Percentiles rank a stretch among this genome's conserved stretches.
phyloP scores from a whole-genome alignment of 2,888 invertebrate genomes.

The Lasioglossum morio region DNA sequence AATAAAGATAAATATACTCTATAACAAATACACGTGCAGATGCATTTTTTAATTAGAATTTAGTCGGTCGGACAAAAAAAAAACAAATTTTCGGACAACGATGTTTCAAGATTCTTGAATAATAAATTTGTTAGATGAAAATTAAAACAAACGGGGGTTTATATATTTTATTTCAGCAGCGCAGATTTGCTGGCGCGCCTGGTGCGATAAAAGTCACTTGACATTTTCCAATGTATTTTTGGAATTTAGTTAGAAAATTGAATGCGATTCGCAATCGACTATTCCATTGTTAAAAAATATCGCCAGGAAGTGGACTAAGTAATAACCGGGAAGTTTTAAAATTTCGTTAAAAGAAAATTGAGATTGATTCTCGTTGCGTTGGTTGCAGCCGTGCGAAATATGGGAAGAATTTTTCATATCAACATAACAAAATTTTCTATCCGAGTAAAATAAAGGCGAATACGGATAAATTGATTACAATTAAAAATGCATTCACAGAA shows the following conservation, averaged over 20 bases:
- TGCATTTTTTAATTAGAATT: not conserved
- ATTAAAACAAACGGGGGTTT: not conserved
- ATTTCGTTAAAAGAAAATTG: not conserved
- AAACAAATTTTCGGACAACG: not conserved
- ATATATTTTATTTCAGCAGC: not conserved
- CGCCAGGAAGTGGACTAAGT: not conserved
- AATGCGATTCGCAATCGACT: not conserved
- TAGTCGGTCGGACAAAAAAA: not conserved
- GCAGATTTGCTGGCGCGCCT: not conserved
- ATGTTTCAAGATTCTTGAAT: not conserved
- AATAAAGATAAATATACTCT: not conserved
- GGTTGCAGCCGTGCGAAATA: not conserved
- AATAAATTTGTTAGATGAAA: not conserved
- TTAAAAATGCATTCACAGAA: not conserved
- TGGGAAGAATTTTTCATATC: not conserved
- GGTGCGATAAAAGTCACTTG: not conserved
- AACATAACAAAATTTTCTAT: not conserved
- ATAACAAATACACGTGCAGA: not conserved
- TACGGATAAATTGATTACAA: not conserved
- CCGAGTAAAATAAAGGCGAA: not conserved
- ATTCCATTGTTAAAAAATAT: not conserved
- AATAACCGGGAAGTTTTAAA: not conserved
- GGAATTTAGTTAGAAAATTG: not conserved
- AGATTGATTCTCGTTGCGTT: not conserved
- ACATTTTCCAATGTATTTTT: not conserved